phyloP scores from a whole-genome alignment of 2,888 invertebrate genomes.

The Anagyrus pseudococci region DNA sequence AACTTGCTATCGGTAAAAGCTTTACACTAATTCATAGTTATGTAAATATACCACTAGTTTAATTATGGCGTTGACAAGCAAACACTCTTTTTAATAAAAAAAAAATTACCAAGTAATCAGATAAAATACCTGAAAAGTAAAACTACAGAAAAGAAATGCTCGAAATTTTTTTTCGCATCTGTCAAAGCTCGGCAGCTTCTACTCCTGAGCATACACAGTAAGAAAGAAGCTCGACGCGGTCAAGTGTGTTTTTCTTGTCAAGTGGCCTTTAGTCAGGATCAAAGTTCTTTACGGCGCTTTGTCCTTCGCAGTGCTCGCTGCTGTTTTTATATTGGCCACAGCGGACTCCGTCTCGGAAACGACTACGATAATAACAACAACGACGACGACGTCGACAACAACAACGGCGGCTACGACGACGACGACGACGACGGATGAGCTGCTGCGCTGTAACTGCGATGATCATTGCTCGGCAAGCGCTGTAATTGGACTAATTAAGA shows the following conservation, averaged over 20 bases:
- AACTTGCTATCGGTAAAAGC: too few species aligned
- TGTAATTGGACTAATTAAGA: slow-evolving; percentile 42
- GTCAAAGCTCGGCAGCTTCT: too few species aligned
- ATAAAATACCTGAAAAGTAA: too few species aligned
- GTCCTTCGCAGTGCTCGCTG: slow-evolving; percentile 22
- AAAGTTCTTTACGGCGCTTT: slow-evolving; percentile 27
- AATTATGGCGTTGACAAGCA: too few species aligned
- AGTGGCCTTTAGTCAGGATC: slow-evolving; percentile 28
- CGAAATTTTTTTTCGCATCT: too few species aligned
- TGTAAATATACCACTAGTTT: too few species aligned
- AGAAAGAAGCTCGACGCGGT: too few species aligned
- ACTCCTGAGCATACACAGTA: too few species aligned
- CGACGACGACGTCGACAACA: slow-evolving; percentile 8
- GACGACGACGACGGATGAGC: slow-evolving; percentile 3
- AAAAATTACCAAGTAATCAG: too few species aligned
- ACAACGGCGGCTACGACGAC: background rate
- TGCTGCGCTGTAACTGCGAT: slow-evolving; percentile 42
- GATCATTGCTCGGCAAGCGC: slow-evolving; percentile 45
- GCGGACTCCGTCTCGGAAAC: background rate
- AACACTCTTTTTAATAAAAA: too few species aligned
- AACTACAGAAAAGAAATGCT: too few species aligned
- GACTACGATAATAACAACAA: background rate
- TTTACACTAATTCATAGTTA: too few species aligned
- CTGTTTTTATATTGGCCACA: slow-evolving; percentile 11
- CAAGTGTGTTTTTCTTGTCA: slow-evolving; percentile 12